These are phyloP conservation scores for Trachelus iudaicus DNA, from an alignment of 2,888 invertebrate genomes.

Conservation along the genomic window DNA sequence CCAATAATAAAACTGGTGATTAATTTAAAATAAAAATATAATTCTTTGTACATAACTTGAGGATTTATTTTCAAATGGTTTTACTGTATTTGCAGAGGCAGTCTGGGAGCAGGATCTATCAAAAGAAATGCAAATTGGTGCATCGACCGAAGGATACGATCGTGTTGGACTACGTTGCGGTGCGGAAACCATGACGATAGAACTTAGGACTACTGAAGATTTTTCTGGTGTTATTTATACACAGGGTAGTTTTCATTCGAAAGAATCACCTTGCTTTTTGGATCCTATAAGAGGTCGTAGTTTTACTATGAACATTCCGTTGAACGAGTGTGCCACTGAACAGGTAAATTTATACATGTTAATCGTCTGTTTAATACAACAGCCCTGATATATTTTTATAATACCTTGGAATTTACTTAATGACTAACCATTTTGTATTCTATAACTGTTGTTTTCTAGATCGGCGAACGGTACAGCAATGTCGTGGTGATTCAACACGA, in stretches of 20 bases:
- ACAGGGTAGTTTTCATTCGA: conserved; percentile 71
- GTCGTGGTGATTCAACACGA: conserved; percentile 75
- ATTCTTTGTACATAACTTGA: not conserved
- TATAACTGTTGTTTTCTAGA: conserved; percentile 45
- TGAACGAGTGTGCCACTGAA: conserved; percentile 70
- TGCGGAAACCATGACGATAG: conserved; percentile 69
- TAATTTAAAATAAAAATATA: not conserved
- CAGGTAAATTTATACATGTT: conserved; percentile 54
- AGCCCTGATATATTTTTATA: not conserved
- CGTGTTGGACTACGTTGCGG: conserved; percentile 70
- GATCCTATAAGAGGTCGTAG: conserved; percentile 66
- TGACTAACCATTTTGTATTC: not conserved
- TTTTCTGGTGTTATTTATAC: conserved; percentile 75
- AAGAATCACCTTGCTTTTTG: conserved; percentile 70
- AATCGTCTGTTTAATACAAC: not conserved
- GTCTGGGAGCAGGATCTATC: conserved; percentile 69
- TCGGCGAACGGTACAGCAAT: conserved; percentile 71
- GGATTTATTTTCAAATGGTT: not conserved
- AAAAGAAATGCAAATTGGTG: conserved; percentile 70
- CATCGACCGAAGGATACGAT: conserved; percentile 70
- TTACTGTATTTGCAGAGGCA: conserved; percentile 45
- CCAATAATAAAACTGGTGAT: not conserved
- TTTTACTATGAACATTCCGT: conserved; percentile 69
- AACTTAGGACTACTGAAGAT: conserved; percentile 68
- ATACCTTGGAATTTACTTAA: not conserved